phyloP scores from a whole-genome alignment of 2,113 vertebrate genomes.

The Talpa occidentalis region DNA sequence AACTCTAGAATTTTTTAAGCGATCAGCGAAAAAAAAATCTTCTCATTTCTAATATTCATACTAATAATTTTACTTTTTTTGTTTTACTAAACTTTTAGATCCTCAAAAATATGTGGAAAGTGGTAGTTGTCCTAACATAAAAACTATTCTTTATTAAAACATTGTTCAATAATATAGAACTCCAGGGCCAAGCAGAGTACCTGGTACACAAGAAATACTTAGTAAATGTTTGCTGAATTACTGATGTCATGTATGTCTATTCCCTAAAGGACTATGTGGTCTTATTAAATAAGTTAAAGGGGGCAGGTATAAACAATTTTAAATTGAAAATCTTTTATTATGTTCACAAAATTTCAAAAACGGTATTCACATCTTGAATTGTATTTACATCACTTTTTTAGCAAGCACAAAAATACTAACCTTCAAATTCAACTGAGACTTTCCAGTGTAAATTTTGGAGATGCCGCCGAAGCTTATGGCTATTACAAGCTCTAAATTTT shows the following conservation, averaged over 20 bases:
- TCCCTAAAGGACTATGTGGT: not conserved
- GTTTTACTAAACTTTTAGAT: not conserved
- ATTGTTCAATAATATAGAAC: not conserved
- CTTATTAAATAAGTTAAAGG: constrained; percentile 22
- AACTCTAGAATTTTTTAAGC: not conserved
- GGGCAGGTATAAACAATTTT: not conserved
- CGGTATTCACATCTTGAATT: not conserved
- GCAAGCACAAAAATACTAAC: constrained; percentile 83
- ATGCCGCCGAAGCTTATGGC: constrained; percentile 94
- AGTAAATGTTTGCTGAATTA: not conserved
- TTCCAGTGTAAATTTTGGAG: constrained; percentile 99
- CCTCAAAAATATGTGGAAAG: constrained; percentile 39
- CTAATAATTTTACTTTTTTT: constrained; percentile 21
- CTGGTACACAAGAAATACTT: not conserved
- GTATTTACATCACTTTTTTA: not conserved
- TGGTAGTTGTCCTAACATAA: not conserved
- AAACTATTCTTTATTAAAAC: constrained; percentile 42
- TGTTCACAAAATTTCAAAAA: constrained; percentile 17
- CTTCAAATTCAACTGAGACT: constrained; percentile 97
- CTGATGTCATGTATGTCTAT: not conserved
- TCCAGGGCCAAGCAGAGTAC: not conserved
- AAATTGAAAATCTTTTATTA: constrained; percentile 47
- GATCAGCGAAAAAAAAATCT: not conserved
- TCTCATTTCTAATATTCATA: constrained; percentile 31
- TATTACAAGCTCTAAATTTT: constrained; percentile 94